These are phyloP conservation scores for Haliclystus octoradiatus DNA, from an alignment of 30 jellyfish, hydroid and myxozoan species.

Conservation along the genomic window DNA sequence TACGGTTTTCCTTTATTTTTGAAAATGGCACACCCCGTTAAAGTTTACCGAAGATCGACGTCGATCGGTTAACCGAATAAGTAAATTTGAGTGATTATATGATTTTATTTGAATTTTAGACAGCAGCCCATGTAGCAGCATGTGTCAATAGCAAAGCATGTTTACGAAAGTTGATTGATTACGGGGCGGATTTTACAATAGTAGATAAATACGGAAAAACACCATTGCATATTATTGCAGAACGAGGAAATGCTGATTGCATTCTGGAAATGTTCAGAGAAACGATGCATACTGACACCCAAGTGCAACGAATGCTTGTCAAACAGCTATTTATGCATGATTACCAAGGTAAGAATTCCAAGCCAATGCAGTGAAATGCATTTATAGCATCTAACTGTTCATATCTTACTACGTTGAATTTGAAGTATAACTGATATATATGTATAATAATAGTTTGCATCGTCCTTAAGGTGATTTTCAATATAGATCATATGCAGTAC, in stretches of 20 bases:
- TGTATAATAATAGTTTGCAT: no score
- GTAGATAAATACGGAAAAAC: neutral
- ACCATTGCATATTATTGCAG: neutral
- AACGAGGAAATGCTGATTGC: neutral
- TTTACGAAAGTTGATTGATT: neutral
- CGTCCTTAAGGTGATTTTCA: no score
- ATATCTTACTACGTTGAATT: no score
- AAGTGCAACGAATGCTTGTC: neutral
- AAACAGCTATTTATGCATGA: neutral
- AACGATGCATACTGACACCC: neutral
- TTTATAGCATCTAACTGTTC: no score
- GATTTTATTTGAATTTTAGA: neutral
- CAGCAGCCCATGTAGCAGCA: constrained; percentile 1
- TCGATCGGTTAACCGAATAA: no score
- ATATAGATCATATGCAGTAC: no score
- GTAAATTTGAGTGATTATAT: no score
- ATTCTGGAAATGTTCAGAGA: neutral
- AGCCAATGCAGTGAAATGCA: no score
- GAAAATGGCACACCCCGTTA: neutral
- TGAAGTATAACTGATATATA: no score
- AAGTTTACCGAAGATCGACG: no score
- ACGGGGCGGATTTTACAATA: neutral
- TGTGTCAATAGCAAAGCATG: neutral
- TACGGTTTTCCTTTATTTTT: no score
- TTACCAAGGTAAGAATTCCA: neutral